A percentile compares a stretch with the other conserved stretches of the same genome.
phyloP scores from a whole-genome alignment of 1,140 invertebrate species.

The Zaprionus inermis region DNA sequence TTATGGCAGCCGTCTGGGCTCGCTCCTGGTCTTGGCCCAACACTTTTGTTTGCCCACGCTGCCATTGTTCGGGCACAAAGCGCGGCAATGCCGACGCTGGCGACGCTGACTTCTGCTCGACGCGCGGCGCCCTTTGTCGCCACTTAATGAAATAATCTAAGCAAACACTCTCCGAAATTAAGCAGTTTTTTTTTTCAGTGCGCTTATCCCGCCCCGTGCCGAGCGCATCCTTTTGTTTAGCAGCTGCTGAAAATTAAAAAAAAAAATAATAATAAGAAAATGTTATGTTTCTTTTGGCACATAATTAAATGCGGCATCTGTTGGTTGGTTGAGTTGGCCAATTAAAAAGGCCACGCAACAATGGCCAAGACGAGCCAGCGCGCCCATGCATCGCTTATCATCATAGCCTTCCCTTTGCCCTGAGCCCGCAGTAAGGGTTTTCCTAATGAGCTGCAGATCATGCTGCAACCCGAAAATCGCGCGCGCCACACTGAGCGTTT shows the following conservation, averaged over 20 bases:
- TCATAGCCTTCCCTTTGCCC: no score
- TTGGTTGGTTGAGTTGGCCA: constrained; percentile 49
- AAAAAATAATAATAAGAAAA: background rate
- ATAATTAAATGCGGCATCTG: constrained; percentile 73
- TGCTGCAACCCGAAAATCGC: constrained; percentile 25
- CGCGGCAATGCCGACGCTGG: constrained; percentile 28
- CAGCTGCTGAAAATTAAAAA: constrained; percentile 43
- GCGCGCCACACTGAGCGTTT: constrained; percentile 27
- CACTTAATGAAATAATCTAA: constrained; percentile 82
- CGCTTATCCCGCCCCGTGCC: no score
- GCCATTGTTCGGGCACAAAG: constrained; percentile 71
- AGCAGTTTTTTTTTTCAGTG: constrained; percentile 62
- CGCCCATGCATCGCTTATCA: constrained; percentile 69
- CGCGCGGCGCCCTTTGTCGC: constrained; percentile 74
- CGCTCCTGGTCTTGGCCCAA: constrained; percentile 33
- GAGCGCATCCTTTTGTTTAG: constrained; percentile 9
- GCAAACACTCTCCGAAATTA: constrained; percentile 78
- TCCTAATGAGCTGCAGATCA: constrained; percentile 51
- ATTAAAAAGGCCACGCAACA: constrained; percentile 79
- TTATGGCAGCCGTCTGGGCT: constrained; percentile 58
- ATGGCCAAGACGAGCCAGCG: constrained; percentile 49
- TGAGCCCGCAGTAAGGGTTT: background rate
- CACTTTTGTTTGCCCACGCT: constrained; percentile 73
- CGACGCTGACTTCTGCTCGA: constrained; percentile 18
- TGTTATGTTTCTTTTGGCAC: constrained; percentile 64